A percentile compares a stretch with the other conserved stretches of the same genome.
Evolutionary conservation across 2,888 invertebrate species (phyloP).

Genomic region (Eulithis testata): DNA sequence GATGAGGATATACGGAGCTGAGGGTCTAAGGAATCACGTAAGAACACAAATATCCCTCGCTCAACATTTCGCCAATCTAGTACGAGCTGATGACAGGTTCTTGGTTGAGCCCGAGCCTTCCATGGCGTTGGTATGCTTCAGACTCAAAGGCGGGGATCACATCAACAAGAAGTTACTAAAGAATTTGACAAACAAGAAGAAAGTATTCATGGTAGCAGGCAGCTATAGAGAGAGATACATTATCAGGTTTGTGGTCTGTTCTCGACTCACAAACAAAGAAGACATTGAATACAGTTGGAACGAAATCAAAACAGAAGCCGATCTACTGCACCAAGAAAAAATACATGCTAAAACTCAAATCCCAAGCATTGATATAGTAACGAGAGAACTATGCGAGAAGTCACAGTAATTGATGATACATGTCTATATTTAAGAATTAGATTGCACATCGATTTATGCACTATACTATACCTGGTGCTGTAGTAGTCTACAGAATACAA

Average conservation of each 20-base stretch:
- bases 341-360: constrained; percentile 62
- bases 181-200: constrained; percentile 89
- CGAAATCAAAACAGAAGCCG: constrained; percentile 86
- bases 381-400: constrained; percentile 65
- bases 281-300: constrained; percentile 91
- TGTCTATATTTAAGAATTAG: not conserved
- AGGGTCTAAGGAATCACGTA: constrained; percentile 91
- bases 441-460: not conserved
- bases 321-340: constrained; percentile 57
- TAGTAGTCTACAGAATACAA: too few relatives aligned
- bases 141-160: constrained; percentile 89
- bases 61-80: constrained; percentile 89
- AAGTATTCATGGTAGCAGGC: constrained; percentile 93
- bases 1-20: constrained; percentile 91
- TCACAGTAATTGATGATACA: constrained; percentile 56
- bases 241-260: constrained; percentile 93
- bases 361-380: constrained; percentile 64
- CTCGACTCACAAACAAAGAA: constrained; percentile 86
- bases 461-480: too few relatives aligned
- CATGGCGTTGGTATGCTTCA: constrained; percentile 95
- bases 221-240: constrained; percentile 87
- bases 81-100: constrained; percentile 90
- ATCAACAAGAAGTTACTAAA: constrained; percentile 89
- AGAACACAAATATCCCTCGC: constrained; percentile 91
- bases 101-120: constrained; percentile 89